Conservation (phyloP, 2,113 vertebrate genomes). For the Lepus americanus region DNA sequence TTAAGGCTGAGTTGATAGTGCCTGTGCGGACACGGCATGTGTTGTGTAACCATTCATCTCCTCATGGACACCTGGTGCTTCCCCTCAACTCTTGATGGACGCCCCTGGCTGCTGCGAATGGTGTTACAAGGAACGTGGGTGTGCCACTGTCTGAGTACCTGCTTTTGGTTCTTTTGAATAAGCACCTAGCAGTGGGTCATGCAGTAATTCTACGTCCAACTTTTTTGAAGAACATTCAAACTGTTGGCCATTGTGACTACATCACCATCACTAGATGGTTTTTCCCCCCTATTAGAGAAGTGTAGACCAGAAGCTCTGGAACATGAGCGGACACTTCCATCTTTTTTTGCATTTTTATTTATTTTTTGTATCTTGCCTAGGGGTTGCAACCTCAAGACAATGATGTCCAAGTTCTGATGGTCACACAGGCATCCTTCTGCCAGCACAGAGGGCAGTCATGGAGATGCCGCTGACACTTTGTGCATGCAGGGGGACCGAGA, state of each 20-base stretch:
- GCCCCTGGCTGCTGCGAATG: background rate
- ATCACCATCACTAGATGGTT: background rate
- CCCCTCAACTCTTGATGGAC: no score
- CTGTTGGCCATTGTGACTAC: background rate
- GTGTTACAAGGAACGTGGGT: background rate
- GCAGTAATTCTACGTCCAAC: background rate
- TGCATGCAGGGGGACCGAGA: background rate
- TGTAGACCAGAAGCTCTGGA: background rate
- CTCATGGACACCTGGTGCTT: background rate
- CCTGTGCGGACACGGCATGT: background rate
- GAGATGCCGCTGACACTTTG: background rate
- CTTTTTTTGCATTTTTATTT: background rate
- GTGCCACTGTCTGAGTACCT: background rate
- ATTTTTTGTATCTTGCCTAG: background rate
- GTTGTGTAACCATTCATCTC: background rate
- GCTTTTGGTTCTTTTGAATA: background rate
- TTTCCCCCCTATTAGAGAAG: background rate
- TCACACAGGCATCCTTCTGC: background rate
- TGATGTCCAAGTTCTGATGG: background rate
- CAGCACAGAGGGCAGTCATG: background rate
- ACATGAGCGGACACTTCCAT: background rate
- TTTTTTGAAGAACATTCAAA: background rate
- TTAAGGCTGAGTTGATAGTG: background rate
- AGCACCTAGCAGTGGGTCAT: background rate
- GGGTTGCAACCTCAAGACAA: background rate